These are phyloP conservation scores for Muscicapa comitata DNA, from an alignment of 2,797 vertebrate genomes.

Conservation along the genomic window DNA sequence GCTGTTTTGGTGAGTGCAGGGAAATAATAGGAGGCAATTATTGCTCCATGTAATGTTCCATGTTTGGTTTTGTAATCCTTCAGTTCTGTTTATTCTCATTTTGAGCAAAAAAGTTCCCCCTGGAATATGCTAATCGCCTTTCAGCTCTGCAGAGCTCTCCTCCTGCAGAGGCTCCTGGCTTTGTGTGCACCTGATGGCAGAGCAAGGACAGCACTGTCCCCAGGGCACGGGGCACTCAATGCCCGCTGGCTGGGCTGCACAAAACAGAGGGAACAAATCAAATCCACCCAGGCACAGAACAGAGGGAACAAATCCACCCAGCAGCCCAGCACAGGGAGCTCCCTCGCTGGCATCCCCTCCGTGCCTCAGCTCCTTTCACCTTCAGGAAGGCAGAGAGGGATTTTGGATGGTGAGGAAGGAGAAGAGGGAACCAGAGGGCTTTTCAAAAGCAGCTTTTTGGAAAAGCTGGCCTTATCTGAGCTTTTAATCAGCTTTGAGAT, in stretches of 20 bases:
- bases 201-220: constrained; percentile 25
- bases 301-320: neutral
- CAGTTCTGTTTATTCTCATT: constrained; percentile 75
- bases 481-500: constrained; percentile 42
- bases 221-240: neutral
- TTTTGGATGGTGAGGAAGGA: neutral
- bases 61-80: constrained; percentile 82
- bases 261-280: neutral
- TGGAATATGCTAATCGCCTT: constrained; percentile 77
- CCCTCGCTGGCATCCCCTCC: neutral
- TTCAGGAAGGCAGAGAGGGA: neutral
- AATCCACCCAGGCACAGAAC: neutral
- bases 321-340: neutral
- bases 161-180: constrained; percentile 1
- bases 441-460: constrained; percentile 41
- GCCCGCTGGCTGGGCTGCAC: neutral
- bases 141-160: constrained; percentile 34
- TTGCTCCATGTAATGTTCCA: constrained; percentile 75
- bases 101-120: constrained; percentile 74
- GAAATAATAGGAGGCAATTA: constrained; percentile 81
- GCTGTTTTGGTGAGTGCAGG: constrained; percentile 76
- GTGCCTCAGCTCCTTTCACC: constrained; percentile 4
- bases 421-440: neutral
- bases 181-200: constrained; percentile 56
- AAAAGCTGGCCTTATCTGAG: constrained; percentile 44